Percentiles rank a stretch among this genome's conserved stretches.
Conservation (phyloP, 2,888 invertebrate species). For the Drosophila phalerata region DNA sequence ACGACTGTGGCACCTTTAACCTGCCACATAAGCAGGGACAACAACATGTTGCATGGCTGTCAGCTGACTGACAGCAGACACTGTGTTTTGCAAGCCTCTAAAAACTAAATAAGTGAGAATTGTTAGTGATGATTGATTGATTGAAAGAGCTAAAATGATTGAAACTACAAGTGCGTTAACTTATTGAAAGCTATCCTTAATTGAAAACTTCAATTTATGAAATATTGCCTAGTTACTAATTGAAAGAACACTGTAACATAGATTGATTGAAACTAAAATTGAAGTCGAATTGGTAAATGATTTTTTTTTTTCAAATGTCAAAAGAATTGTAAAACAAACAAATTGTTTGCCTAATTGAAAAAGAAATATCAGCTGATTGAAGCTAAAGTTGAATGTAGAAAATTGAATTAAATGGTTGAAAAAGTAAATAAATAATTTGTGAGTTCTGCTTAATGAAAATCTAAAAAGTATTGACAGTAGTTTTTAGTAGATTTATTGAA, state of each 20-base stretch:
- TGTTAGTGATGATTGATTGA: constrained; percentile 7
- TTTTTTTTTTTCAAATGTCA: not conserved
- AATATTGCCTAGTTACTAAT: not conserved
- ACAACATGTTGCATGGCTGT: constrained; percentile 5
- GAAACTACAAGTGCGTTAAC: not conserved
- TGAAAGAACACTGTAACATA: not conserved
- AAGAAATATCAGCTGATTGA: not conserved
- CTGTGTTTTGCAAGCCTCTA: constrained; percentile 1
- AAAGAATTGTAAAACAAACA: not conserved
- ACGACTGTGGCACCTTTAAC: constrained; percentile 28
- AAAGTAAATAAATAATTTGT: too few species aligned
- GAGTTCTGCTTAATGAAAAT: too few species aligned
- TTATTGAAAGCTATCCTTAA: not conserved
- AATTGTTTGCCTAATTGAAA: not conserved
- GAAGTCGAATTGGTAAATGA: not conserved
- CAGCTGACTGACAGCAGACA: constrained; percentile 29
- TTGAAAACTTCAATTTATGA: not conserved
- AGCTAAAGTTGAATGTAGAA: not conserved
- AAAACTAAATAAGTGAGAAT: constrained; percentile 2
- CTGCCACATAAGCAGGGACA: constrained; percentile 21
- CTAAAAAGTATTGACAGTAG: not conserved
- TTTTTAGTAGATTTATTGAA: not conserved
- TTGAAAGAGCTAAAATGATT: not conserved
- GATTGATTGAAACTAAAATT: not conserved
- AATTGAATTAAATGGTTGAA: not conserved